Conservation (phyloP, 2,888 invertebrate species). For the Hybos culiciformis region DNA sequence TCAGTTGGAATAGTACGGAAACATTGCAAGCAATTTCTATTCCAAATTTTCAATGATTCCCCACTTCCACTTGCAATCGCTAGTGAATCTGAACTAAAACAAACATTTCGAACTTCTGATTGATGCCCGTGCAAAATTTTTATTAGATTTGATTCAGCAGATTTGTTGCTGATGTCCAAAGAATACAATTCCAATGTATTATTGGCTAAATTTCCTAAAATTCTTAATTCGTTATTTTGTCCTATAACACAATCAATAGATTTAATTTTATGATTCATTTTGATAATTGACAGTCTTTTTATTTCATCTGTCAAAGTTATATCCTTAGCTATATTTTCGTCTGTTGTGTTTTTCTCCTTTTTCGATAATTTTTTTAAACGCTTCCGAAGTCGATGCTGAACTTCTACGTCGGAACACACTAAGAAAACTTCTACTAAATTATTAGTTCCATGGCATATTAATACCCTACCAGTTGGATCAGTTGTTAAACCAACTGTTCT, state of each 20-base stretch:
- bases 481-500: conserved; percentile 60
- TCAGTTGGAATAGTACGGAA: conserved; percentile 52
- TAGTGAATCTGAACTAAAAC: conserved; percentile 82
- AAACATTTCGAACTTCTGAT: conserved; percentile 72
- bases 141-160: conserved; percentile 42
- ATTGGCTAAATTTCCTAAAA: conserved; percentile 51
- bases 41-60: conserved; percentile 89
- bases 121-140: conserved; percentile 70
- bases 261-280: conserved; percentile 54
- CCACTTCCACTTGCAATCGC: conserved; percentile 76
- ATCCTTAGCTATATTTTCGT: conserved; percentile 22
- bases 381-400: conserved; percentile 55
- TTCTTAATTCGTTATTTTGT: conserved; percentile 53
- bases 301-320: conserved; percentile 60
- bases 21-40: conserved; percentile 52
- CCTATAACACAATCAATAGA: conserved; percentile 56
- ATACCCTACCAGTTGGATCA: conserved; percentile 55
- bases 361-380: conserved; percentile 56
- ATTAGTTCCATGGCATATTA: conserved; percentile 76
- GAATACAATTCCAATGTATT: conserved; percentile 61
- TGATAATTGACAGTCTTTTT: conserved; percentile 49
- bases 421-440: conserved; percentile 68
- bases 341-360: conserved; percentile 33
- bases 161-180: conserved; percentile 40
- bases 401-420: conserved; percentile 63